Percentiles rank a stretch among this genome's conserved stretches.
Conservation (phyloP, 2,888 invertebrate genomes). For the Sipunculus nudus region DNA sequence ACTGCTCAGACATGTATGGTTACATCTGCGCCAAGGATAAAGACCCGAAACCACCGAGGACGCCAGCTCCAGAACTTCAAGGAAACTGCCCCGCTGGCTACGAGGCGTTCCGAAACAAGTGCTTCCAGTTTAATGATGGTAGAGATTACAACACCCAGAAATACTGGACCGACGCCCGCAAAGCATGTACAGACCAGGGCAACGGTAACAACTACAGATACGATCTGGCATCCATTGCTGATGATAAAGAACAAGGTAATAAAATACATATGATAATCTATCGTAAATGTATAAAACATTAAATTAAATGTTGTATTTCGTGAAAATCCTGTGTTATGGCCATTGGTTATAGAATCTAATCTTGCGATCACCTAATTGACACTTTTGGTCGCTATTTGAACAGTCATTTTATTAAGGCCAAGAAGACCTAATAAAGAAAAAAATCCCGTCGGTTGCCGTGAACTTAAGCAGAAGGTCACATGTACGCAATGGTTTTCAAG, state of each 20-base stretch:
- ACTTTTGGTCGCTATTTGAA: too few species aligned
- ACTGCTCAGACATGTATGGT: conserved; percentile 40
- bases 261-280: too few species aligned
- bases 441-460: too few species aligned
- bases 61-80: conserved; percentile 35
- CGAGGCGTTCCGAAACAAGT: conserved; percentile 43
- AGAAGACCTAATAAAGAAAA: too few species aligned
- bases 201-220: conserved; percentile 17
- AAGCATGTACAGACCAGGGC: conserved; percentile 40
- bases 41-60: conserved; percentile 29
- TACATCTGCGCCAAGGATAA: conserved; percentile 50
- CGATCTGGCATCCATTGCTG: conserved; percentile 49
- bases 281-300: too few species aligned
- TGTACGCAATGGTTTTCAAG: too few species aligned
- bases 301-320: too few species aligned
- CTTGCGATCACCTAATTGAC: too few species aligned
- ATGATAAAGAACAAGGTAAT: conserved; percentile 49
- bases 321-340: too few species aligned
- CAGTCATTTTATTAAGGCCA: too few species aligned
- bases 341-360: too few species aligned
- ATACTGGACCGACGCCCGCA: conserved; percentile 43
- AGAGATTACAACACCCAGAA: conserved; percentile 14
- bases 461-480: too few species aligned
- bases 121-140: conserved; percentile 43
- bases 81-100: conserved; percentile 48